Evolutionary conservation across 92 coral and sea anemone genomes (phyloP).

Genomic region (Zoanthus gigantus): DNA sequence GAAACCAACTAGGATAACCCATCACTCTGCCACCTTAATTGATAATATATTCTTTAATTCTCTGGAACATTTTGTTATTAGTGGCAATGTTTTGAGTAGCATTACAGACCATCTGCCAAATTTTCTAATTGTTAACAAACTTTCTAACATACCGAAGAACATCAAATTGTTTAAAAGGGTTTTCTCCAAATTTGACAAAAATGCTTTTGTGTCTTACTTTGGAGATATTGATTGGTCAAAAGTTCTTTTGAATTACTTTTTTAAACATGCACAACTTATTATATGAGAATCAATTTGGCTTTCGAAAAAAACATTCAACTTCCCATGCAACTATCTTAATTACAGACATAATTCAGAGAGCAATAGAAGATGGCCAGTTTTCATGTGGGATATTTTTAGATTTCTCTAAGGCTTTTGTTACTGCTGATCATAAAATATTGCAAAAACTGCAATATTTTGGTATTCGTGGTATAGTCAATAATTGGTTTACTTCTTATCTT

Average conservation of each 20-base stretch:
- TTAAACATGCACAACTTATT: not conserved
- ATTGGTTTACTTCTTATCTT: slow-evolving; percentile 38
- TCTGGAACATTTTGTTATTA: too few species aligned
- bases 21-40: too few species aligned
- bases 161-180: too few species aligned
- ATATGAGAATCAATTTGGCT: slow-evolving; percentile 43
- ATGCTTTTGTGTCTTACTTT: too few species aligned
- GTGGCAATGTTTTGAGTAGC: too few species aligned
- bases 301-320: slow-evolving; percentile 45
- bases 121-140: too few species aligned
- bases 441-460: slow-evolving; percentile 37
- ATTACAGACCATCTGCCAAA: too few species aligned
- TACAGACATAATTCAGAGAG: slow-evolving; percentile 46
- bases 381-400: slow-evolving; percentile 37
- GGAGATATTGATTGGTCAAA: too few species aligned
- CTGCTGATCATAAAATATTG: slow-evolving; percentile 27
- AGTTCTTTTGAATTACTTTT: not conserved
- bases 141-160: too few species aligned
- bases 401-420: slow-evolving; percentile 24
- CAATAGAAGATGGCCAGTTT: slow-evolving; percentile 45
- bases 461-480: slow-evolving; percentile 15
- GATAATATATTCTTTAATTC: too few species aligned
- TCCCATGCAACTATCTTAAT: slow-evolving; percentile 37
- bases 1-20: too few species aligned
- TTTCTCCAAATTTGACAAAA: too few species aligned